Percentiles rank a stretch among this genome's conserved stretches.
phyloP scores from a whole-genome alignment of 1,140 invertebrate species.

The Drosophila orena region DNA sequence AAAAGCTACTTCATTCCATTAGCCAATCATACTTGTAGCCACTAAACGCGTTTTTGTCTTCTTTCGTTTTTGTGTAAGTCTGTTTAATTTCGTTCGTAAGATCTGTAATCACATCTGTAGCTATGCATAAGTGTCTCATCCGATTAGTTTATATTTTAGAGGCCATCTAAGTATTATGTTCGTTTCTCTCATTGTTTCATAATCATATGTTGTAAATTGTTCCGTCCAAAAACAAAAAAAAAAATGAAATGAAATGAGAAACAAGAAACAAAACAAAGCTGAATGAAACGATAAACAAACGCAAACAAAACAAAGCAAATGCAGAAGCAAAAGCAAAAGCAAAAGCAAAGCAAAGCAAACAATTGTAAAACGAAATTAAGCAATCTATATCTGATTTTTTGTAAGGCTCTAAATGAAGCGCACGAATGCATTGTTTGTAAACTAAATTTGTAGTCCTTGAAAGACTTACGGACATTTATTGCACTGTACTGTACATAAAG shows the following conservation, averaged over 20 bases:
- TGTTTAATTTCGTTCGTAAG: constrained; percentile 30
- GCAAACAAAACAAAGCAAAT: constrained; percentile 26
- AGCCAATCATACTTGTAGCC: constrained; percentile 52
- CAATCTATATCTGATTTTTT: constrained; percentile 48
- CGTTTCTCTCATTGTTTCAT: constrained; percentile 68
- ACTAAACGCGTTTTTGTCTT: constrained; percentile 19
- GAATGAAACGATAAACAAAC: constrained; percentile 27
- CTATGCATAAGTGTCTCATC: constrained; percentile 25
- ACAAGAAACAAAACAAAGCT: constrained; percentile 28
- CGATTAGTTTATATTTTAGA: constrained; percentile 43
- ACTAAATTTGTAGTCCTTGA: constrained; percentile 36
- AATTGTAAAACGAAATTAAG: constrained; percentile 45
- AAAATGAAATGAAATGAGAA: constrained; percentile 25
- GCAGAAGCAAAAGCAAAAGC: neutral
- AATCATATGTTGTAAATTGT: constrained; percentile 84
- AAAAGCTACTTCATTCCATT: constrained; percentile 71
- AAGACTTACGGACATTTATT: constrained; percentile 22
- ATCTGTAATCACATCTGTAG: constrained; percentile 2
- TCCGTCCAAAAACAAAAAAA: constrained; percentile 71
- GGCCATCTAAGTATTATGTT: constrained; percentile 69
- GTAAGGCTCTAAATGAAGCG: constrained; percentile 17
- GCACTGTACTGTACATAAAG: constrained; percentile 46
- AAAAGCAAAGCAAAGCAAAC: constrained; percentile 12
- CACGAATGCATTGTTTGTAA: constrained; percentile 25
- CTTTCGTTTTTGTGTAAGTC: constrained; percentile 32